Evolutionary conservation across 2,113 vertebrate genomes (phyloP).

Genomic region (Himantopus leucocephalus): DNA sequence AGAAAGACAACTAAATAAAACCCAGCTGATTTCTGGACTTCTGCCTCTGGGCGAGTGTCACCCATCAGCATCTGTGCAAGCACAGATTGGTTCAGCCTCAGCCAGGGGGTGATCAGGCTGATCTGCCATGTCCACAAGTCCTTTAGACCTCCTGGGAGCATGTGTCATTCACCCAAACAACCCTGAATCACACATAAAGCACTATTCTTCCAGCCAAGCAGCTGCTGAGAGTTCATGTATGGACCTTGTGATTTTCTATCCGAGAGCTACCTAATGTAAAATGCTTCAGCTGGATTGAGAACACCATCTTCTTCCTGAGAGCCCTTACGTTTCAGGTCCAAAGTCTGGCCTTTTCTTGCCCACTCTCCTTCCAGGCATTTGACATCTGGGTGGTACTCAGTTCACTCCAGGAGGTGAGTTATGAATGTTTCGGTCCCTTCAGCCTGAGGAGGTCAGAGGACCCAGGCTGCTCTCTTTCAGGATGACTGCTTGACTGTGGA

Average conservation of each 20-base stretch:
- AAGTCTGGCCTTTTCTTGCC: background rate
- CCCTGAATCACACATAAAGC: rapidly evolving
- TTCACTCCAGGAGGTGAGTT: background rate
- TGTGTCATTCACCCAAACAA: background rate
- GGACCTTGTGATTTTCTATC: background rate
- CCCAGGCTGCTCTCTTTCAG: background rate
- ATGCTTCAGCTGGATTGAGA: background rate
- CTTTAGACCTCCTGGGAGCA: background rate
- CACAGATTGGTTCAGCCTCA: background rate
- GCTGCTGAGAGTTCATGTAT: background rate
- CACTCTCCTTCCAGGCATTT: background rate
- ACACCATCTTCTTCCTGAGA: background rate
- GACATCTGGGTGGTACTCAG: rapidly evolving
- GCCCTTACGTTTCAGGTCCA: background rate
- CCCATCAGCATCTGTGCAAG: background rate
- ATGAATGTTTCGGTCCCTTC: background rate
- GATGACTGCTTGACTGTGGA: background rate
- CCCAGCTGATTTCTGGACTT: background rate
- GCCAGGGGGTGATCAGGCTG: background rate
- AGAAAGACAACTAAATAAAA: background rate
- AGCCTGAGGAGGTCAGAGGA: background rate
- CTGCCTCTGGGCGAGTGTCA: background rate
- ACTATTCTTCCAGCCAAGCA: background rate
- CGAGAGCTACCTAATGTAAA: background rate
- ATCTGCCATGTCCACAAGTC: background rate